Evolutionary conservation across 1,140 invertebrate species (phyloP).

Genomic region (Zaprionus inermis): DNA sequence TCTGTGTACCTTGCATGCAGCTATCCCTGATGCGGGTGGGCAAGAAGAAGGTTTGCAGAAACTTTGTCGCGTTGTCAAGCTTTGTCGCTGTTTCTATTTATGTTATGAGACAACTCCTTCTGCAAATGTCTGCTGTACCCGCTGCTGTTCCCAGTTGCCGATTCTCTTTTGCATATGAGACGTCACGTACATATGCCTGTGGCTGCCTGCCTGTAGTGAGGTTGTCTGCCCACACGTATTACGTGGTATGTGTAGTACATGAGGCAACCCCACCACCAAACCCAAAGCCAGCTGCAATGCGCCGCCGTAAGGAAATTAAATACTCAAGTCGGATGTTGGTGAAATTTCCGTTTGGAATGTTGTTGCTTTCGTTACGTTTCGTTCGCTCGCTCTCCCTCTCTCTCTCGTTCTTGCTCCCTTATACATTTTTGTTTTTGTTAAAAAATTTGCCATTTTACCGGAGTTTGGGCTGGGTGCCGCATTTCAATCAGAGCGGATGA

Average conservation of each 20-base stretch:
- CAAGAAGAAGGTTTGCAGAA: conserved; percentile 6
- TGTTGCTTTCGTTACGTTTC: neutral
- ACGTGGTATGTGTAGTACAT: conserved; percentile 38
- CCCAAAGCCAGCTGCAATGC: conserved; percentile 55
- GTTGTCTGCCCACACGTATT: conserved; percentile 27
- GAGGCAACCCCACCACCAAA: conserved; percentile 36
- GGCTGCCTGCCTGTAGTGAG: neutral
- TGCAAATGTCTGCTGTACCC: conserved; percentile 26
- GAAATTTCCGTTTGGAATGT: conserved; percentile 69
- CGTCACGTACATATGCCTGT: conserved; percentile 46
- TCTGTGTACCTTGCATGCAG: conserved; percentile 19
- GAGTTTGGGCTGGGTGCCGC: neutral
- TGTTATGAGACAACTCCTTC: conserved; percentile 55
- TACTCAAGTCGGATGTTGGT: conserved; percentile 76
- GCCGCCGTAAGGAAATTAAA: conserved; percentile 74
- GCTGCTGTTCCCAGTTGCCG: conserved; percentile 5
- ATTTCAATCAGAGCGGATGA: conserved; percentile 22
- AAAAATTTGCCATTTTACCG: conserved; percentile 2
- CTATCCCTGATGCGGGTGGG: conserved; percentile 47
- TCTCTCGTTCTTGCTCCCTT: neutral
- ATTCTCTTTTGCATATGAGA: conserved; percentile 32
- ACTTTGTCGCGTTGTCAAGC: conserved; percentile 76
- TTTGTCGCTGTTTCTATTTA: conserved; percentile 73
- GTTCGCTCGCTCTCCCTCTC: neutral
- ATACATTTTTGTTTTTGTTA: conserved; percentile 1